phyloP scores from a whole-genome alignment of 2,888 invertebrate genomes.

The Nomada hirtipes region DNA sequence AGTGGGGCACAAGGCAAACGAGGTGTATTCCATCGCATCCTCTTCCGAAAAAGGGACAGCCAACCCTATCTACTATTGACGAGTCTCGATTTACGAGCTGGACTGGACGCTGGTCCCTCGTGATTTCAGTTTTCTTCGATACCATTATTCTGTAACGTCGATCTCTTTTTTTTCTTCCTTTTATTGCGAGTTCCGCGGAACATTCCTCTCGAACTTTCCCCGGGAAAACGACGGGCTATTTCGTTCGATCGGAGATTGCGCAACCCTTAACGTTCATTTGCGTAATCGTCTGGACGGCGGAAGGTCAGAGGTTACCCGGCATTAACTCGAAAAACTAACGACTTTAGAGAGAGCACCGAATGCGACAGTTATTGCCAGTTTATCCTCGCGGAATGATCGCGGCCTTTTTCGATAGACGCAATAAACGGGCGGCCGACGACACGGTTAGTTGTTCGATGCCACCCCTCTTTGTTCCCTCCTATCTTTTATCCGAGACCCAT shows the following conservation, averaged over 20 bases:
- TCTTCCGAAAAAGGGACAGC: slow-evolving; percentile 1
- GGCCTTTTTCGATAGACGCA: slow-evolving; percentile 7
- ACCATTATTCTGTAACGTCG: not conserved
- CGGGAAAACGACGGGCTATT: not conserved
- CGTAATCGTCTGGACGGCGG: slow-evolving; percentile 26
- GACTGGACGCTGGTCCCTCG: not conserved
- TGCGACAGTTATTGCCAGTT: slow-evolving; percentile 50
- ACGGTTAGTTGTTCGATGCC: slow-evolving; percentile 8
- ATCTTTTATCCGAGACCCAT: not conserved
- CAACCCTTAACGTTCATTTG: slow-evolving; percentile 10
- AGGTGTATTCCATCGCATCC: slow-evolving; percentile 18
- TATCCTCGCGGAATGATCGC: slow-evolving; percentile 43
- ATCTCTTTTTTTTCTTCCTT: not conserved
- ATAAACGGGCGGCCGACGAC: slow-evolving; percentile 17
- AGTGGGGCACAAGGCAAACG: slow-evolving; percentile 26
- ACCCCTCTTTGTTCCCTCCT: not conserved
- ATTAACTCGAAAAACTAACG: slow-evolving; percentile 37
- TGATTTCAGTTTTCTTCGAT: slow-evolving; percentile 1
- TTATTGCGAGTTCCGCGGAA: no score
- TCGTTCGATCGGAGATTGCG: no score
- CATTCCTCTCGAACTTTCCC: not conserved
- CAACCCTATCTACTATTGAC: not conserved
- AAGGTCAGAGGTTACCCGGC: slow-evolving; percentile 15
- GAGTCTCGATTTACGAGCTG: slow-evolving; percentile 10
- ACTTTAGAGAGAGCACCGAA: slow-evolving; percentile 13